A percentile compares a stretch with the other conserved stretches of the same genome.
Evolutionary conservation across 2,888 invertebrate genomes (phyloP).

Genomic region (Leptopilina drosophilae): DNA sequence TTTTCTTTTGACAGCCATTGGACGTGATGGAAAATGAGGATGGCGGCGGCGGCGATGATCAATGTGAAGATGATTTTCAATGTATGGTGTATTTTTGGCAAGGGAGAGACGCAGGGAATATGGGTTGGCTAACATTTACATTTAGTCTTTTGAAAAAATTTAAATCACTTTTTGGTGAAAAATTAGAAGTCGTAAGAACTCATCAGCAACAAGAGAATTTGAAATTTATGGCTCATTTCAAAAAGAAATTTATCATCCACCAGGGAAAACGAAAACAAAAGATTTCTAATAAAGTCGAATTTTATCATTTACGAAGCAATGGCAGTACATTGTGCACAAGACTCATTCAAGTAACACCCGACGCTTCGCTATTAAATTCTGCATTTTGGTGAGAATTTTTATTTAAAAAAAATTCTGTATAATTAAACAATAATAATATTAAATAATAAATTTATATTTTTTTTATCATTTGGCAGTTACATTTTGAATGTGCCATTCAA

Average conservation of each 20-base stretch:
- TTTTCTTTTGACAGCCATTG: conserved; percentile 63
- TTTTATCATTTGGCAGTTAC: conserved; percentile 81
- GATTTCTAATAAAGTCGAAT: conserved; percentile 82
- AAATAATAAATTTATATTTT: conserved; percentile 57
- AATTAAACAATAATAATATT: neutral
- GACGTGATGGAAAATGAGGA: conserved; percentile 79
- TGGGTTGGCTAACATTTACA: conserved; percentile 99
- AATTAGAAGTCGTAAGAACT: conserved; percentile 95
- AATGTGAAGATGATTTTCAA: conserved; percentile 85
- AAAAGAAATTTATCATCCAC: conserved; percentile 94
- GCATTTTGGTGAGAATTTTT: conserved; percentile 89
- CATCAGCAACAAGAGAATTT: conserved; percentile 99
- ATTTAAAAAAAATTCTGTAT: conserved; percentile 30
- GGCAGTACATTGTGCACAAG: conserved; percentile 96
- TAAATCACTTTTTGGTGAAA: conserved; percentile 91
- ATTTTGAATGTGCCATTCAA: conserved; percentile 96
- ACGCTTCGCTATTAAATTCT: conserved; percentile 92
- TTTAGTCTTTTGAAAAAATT: conserved; percentile 96
- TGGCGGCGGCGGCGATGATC: conserved; percentile 76
- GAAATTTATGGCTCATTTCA: conserved; percentile 98
- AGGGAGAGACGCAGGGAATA: conserved; percentile 96
- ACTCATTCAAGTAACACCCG: conserved; percentile 92
- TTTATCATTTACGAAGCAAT: conserved; percentile 97
- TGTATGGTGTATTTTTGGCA: conserved; percentile 99
- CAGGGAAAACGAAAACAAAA: conserved; percentile 87